These are phyloP conservation scores for Alethe castanea DNA, from an alignment of 2,113 vertebrate species.

Conservation along the genomic window DNA sequence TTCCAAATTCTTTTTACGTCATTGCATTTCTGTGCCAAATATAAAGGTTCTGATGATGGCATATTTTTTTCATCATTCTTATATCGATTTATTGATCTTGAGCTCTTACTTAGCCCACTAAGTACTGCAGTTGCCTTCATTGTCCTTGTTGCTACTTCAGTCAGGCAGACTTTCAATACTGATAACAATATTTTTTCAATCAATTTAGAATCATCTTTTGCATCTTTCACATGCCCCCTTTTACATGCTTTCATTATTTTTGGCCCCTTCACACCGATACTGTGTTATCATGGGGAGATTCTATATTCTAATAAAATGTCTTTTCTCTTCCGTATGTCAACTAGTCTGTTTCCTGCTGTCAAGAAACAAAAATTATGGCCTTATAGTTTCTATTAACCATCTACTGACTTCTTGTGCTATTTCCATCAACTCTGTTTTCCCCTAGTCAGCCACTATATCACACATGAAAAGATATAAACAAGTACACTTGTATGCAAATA, in stretches of 20 bases:
- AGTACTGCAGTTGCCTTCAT: background rate
- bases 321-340: background rate
- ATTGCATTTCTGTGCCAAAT: background rate
- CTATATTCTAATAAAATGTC: background rate
- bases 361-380: background rate
- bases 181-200: background rate
- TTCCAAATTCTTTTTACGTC: background rate
- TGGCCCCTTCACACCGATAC: background rate
- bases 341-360: background rate
- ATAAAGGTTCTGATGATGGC: background rate
- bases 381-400: background rate
- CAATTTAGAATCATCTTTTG: background rate
- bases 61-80: background rate
- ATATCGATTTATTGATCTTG: background rate
- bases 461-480: rapidly evolving
- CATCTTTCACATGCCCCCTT: background rate
- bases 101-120: background rate
- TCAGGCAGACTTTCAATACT: background rate
- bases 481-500: background rate
- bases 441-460: background rate
- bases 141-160: background rate
- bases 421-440: background rate
- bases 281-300: background rate
- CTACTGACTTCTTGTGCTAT: background rate
- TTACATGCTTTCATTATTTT: background rate